These are phyloP conservation scores for Semotilus atromaculatus DNA, from an alignment of 2,797 vertebrate genomes.

Conservation along the genomic window DNA sequence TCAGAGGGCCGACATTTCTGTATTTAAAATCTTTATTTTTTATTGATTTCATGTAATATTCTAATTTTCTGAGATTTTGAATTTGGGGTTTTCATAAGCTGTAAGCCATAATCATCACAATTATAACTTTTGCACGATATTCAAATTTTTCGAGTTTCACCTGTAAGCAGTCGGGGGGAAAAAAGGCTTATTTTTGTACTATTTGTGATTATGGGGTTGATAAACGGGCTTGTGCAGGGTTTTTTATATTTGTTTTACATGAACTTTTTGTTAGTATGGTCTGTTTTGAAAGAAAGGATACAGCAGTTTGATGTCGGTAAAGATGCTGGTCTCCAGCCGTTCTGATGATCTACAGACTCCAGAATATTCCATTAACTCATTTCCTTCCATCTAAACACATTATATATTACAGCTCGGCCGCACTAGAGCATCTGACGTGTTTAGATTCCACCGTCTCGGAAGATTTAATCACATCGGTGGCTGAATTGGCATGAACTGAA, in stretches of 20 bases:
- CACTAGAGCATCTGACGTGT: not conserved
- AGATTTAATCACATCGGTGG: not conserved
- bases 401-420: not conserved
- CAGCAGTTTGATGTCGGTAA: too few species aligned
- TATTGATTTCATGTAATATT: too few species aligned
- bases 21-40: too few species aligned
- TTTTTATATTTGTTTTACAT: not conserved
- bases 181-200: too few species aligned
- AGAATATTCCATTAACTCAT: not conserved
- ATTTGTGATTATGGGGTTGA: not conserved
- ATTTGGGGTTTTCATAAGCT: too few species aligned
- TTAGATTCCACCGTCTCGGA: not conserved
- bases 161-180: too few species aligned
- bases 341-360: slow-evolving; percentile 20
- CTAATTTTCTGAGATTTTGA: too few species aligned
- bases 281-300: not conserved
- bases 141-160: too few species aligned
- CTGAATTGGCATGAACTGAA: not conserved
- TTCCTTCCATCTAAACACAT: not conserved
- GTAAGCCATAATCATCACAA: too few species aligned
- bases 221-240: not conserved
- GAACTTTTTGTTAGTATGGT: not conserved
- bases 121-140: too few species aligned
- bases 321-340: not conserved
- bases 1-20: too few species aligned